A percentile compares a stretch with the other conserved stretches of the same genome.
Evolutionary conservation across 1,140 invertebrate species (phyloP).

Genomic region (Acromyrmex charruanus): DNA sequence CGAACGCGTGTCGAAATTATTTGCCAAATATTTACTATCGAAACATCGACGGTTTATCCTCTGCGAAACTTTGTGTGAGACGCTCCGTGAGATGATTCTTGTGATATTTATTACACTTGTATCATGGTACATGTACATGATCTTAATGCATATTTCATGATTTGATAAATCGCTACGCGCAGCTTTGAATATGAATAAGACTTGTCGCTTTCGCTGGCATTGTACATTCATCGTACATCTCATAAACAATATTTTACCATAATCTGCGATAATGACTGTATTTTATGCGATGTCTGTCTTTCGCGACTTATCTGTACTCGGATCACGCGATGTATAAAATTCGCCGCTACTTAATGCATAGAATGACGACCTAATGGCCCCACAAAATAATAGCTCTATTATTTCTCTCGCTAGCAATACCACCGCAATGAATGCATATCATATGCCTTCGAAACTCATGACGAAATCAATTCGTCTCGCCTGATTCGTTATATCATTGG

Average conservation of each 20-base stretch:
- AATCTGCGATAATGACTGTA: constrained; percentile 27
- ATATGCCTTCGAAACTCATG: background rate
- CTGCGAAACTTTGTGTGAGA: background rate
- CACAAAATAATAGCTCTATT: background rate
- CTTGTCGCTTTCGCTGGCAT: constrained; percentile 12
- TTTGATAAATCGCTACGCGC: constrained; percentile 14
- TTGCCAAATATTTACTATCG: constrained; percentile 41
- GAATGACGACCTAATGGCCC: background rate
- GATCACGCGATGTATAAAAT: constrained; percentile 4
- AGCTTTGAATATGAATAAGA: constrained; percentile 53
- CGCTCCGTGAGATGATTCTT: background rate
- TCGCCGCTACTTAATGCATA: constrained; percentile 8
- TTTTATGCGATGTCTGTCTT: background rate
- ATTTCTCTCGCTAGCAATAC: background rate
- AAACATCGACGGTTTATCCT: constrained; percentile 9
- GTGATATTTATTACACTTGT: constrained; percentile 14
- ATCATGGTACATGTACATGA: background rate
- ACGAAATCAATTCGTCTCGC: constrained; percentile 38
- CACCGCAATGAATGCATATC: background rate
- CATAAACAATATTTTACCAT: constrained; percentile 35
- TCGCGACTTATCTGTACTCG: background rate
- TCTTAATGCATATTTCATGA: constrained; percentile 53
- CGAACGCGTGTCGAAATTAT: constrained; percentile 41
- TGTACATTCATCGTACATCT: background rate
- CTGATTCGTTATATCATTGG: constrained; percentile 29